Evolutionary conservation across 1,140 invertebrate genomes (phyloP).

Genomic region (Neocloeon triangulifer): DNA sequence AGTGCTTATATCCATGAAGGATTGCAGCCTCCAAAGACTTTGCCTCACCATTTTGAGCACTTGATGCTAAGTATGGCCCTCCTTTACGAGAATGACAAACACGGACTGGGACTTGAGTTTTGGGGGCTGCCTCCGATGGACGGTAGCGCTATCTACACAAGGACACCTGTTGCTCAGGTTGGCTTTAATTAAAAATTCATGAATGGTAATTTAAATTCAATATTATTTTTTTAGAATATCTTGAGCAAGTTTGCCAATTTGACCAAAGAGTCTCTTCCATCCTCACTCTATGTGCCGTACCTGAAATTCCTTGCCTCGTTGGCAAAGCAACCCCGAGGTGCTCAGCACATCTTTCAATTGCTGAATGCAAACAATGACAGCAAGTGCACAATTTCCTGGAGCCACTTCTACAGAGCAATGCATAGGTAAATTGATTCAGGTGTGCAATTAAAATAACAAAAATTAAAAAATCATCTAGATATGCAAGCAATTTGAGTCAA

Average conservation of each 20-base stretch:
- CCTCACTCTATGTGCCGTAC: constrained; percentile 66
- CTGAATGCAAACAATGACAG: constrained; percentile 44
- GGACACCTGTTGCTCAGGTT: no score
- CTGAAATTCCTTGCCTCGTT: constrained; percentile 67
- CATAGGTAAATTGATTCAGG: constrained; percentile 36
- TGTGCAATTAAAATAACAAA: no score
- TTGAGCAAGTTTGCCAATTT: constrained; percentile 78
- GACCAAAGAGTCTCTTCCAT: constrained; percentile 66
- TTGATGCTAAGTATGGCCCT: constrained; percentile 53
- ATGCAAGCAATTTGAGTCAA: constrained; percentile 32
- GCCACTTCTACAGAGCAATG: constrained; percentile 73
- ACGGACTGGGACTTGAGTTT: constrained; percentile 40
- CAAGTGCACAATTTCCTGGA: constrained; percentile 40
- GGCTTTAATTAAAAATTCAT: no score
- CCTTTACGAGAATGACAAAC: constrained; percentile 52
- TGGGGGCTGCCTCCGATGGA: no score
- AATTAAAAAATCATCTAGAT: constrained; percentile 11
- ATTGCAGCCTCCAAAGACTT: constrained; percentile 45
- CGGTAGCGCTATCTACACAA: no score
- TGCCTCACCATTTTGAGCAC: constrained; percentile 64
- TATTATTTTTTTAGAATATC: constrained; percentile 31
- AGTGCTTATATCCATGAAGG: constrained; percentile 32
- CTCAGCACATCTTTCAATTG: constrained; percentile 64
- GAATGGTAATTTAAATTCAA: no score
- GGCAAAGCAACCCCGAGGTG: constrained; percentile 42